These are phyloP conservation scores for Carpatolechia fugitivella DNA, from an alignment of 2,888 invertebrate genomes.

Conservation along the genomic window DNA sequence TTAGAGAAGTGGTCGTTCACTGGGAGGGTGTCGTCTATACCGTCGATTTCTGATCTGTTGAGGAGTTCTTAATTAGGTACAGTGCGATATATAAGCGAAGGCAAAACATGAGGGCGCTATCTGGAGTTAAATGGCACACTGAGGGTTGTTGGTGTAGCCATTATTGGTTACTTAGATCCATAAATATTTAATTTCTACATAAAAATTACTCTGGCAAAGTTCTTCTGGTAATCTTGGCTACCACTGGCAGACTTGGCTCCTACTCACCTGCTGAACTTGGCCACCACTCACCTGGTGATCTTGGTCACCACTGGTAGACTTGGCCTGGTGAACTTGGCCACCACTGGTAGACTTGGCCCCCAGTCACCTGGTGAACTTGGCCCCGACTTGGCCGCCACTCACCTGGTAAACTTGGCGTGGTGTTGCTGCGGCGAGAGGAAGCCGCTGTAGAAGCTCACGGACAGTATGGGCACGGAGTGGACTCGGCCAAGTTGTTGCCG, in stretches of 20 bases:
- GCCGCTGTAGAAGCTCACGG: conserved; percentile 94
- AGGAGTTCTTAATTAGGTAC: no score
- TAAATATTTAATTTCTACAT: no score
- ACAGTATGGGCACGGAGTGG: conserved; percentile 91
- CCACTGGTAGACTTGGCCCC: not conserved
- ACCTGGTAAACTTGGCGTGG: conserved; percentile 83
- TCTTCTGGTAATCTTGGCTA: no score
- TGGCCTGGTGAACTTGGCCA: no score
- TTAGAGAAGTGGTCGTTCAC: conserved; percentile 85
- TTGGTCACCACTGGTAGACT: conserved; percentile 77
- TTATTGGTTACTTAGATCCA: no score
- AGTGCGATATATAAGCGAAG: no score
- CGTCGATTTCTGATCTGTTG: conserved; percentile 86
- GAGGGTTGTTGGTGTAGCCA: no score
- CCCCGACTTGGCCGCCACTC: no score
- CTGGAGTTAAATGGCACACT: no score
- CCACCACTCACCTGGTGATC: not conserved
- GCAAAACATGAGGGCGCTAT: no score
- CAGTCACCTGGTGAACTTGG: not conserved
- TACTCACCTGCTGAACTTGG: conserved; percentile 6
- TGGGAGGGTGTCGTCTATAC: conserved; percentile 82
- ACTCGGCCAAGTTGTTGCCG: conserved; percentile 91
- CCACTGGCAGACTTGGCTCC: not conserved
- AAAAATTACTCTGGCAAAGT: no score
- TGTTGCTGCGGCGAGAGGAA: conserved; percentile 87